These are phyloP conservation scores for Synanthedon tipuliformis DNA, from an alignment of 2,888 invertebrate genomes.

Conservation along the genomic window DNA sequence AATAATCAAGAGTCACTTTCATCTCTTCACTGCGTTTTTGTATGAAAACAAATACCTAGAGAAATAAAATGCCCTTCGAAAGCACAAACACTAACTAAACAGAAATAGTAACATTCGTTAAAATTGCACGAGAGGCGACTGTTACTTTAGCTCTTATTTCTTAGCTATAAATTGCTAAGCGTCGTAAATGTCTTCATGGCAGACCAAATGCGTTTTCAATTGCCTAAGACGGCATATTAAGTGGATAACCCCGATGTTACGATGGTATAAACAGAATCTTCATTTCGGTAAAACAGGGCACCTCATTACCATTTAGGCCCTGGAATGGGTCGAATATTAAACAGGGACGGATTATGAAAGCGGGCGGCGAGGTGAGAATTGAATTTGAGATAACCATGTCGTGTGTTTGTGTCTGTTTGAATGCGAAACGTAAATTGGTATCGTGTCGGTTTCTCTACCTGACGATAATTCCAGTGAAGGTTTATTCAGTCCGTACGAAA, in stretches of 20 bases:
- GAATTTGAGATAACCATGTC: slow-evolving; percentile 16
- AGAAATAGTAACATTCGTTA: neutral
- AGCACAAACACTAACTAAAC: no score
- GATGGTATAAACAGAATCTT: slow-evolving; percentile 39
- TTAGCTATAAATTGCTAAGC: slow-evolving; percentile 27
- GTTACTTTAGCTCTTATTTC: slow-evolving; percentile 8
- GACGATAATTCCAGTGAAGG: no score
- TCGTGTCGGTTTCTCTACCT: neutral
- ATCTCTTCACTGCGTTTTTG: no score
- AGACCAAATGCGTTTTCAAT: slow-evolving; percentile 42
- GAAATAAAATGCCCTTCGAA: no score
- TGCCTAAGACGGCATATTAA: slow-evolving; percentile 33
- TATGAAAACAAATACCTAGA: no score
- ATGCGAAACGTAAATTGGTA: slow-evolving; percentile 3
- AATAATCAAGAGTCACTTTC: no score
- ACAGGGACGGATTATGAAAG: slow-evolving; percentile 23
- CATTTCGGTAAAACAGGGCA: slow-evolving; percentile 21
- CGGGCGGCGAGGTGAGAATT: slow-evolving; percentile 32
- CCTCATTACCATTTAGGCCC: slow-evolving; percentile 37
- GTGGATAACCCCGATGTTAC: slow-evolving; percentile 29
- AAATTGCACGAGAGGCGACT: neutral
- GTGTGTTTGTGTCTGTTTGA: slow-evolving; percentile 3
- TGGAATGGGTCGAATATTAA: slow-evolving; percentile 38
- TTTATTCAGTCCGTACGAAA: no score
- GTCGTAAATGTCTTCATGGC: slow-evolving; percentile 34